Percentiles rank a stretch among this genome's conserved stretches.
phyloP scores from a whole-genome alignment of 2,888 invertebrate genomes.

The Diplazon laetatorius region DNA sequence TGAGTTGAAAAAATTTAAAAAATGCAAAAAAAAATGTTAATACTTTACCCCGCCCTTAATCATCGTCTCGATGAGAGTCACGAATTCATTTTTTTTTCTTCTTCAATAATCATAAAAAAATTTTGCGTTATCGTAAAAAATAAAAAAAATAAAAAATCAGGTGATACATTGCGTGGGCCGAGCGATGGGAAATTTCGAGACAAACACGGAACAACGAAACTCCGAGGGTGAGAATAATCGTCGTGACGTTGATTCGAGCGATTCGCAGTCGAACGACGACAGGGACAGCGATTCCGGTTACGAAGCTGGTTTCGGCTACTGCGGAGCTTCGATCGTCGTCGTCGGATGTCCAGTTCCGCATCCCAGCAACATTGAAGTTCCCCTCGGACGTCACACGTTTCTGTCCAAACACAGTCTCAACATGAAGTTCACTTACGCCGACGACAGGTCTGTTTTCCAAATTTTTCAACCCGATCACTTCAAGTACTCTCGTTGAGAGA shows the following conservation, averaged over 20 bases:
- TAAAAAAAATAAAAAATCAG: no score
- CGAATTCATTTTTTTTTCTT: no score
- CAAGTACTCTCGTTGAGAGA: not conserved
- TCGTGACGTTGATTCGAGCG: slow-evolving; percentile 48
- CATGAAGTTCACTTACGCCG: slow-evolving; percentile 97
- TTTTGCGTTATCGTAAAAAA: no score
- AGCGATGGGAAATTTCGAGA: slow-evolving; percentile 83
- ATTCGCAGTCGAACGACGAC: slow-evolving; percentile 66
- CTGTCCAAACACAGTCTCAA: slow-evolving; percentile 95
- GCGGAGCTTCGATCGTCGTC: slow-evolving; percentile 86
- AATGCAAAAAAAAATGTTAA: no score
- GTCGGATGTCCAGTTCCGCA: slow-evolving; percentile 93
- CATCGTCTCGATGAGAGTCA: no score
- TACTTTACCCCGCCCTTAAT: no score
- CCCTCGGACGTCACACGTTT: slow-evolving; percentile 94
- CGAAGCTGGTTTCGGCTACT: slow-evolving; percentile 54
- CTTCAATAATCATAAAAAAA: no score
- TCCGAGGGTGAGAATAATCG: slow-evolving; percentile 53
- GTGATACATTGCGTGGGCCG: slow-evolving; percentile 95
- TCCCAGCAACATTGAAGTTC: slow-evolving; percentile 96
- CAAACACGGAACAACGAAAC: slow-evolving; percentile 39
- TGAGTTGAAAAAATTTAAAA: no score
- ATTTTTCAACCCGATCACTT: not conserved
- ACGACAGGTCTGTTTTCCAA: slow-evolving; percentile 92
- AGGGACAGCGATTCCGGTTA: slow-evolving; percentile 69